Conservation (phyloP, 2,113 vertebrate species). For the Bos indicus region DNA sequence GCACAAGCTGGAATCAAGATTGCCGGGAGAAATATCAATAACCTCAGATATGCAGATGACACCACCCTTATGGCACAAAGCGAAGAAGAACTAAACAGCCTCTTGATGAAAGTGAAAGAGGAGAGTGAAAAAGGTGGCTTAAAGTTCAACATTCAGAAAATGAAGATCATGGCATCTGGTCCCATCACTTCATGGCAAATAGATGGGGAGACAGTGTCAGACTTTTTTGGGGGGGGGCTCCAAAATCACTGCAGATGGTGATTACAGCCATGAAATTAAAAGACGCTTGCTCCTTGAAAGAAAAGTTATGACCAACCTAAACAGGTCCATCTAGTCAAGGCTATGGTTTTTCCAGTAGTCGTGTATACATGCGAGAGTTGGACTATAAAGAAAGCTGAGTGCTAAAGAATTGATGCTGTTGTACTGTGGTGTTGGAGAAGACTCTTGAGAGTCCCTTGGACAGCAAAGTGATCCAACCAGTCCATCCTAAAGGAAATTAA, state of each 20-base stretch:
- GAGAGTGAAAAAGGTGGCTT: neutral
- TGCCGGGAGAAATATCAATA: neutral
- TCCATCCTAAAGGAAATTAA: neutral
- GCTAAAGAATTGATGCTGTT: neutral
- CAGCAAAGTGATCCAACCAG: neutral
- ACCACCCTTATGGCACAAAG: neutral
- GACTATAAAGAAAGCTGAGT: neutral
- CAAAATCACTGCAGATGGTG: neutral
- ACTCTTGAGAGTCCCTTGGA: neutral
- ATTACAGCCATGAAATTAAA: neutral
- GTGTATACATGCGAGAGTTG: neutral
- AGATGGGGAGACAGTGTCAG: neutral
- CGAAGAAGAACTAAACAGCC: accelerated
- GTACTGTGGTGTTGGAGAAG: neutral
- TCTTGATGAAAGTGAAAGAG: neutral
- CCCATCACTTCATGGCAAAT: neutral
- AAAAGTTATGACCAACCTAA: neutral
- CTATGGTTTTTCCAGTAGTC: neutral
- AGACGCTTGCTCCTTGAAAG: neutral
- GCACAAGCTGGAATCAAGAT: neutral
- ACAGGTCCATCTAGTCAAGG: neutral
- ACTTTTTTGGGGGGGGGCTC: accelerated
- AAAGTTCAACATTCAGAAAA: neutral
- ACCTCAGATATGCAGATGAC: neutral
- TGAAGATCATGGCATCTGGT: neutral